phyloP scores from a whole-genome alignment of 1,140 invertebrate genomes.

The Agrilus planipennis region DNA sequence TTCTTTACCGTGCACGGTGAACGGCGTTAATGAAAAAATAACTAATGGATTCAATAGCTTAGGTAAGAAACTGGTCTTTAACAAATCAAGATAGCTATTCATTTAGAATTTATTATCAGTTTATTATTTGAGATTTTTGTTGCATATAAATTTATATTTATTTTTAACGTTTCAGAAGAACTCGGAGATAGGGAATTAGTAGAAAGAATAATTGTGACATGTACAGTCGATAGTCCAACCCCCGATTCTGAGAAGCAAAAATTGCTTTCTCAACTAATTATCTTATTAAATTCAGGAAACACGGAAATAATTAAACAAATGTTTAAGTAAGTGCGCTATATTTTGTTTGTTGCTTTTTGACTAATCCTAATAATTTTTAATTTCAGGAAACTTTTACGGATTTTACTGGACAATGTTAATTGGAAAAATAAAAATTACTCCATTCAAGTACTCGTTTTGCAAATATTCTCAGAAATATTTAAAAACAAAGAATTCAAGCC shows the following conservation, averaged over 20 bases:
- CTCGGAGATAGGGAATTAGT: conserved; percentile 35
- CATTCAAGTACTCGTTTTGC: conserved; percentile 59
- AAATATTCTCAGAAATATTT: conserved; percentile 70
- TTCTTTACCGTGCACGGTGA: conserved; percentile 23
- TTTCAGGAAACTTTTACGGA: conserved; percentile 56
- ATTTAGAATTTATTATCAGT: neutral
- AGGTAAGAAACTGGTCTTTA: conserved; percentile 14
- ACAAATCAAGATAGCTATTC: conserved; percentile 2
- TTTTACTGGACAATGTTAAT: conserved; percentile 60
- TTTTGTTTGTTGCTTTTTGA: conserved; percentile 4
- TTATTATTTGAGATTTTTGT: neutral
- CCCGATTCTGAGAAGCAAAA: conserved; percentile 25
- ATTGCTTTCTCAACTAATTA: conserved; percentile 32
- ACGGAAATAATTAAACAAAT: conserved; percentile 38
- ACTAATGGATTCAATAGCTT: conserved; percentile 29
- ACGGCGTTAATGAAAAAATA: conserved; percentile 26
- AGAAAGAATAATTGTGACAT: conserved; percentile 26
- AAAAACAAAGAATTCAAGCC: conserved; percentile 58
- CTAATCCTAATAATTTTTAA: conserved; percentile 13
- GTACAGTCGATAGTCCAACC: conserved; percentile 28
- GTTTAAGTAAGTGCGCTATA: conserved; percentile 38
- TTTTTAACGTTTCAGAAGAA: conserved; percentile 23
- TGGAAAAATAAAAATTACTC: conserved; percentile 52
- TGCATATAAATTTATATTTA: conserved; percentile 1
- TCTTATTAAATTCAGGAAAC: conserved; percentile 36